These are phyloP conservation scores for Drosophila formosana DNA, from an alignment of 2,888 invertebrate genomes.

Conservation along the genomic window DNA sequence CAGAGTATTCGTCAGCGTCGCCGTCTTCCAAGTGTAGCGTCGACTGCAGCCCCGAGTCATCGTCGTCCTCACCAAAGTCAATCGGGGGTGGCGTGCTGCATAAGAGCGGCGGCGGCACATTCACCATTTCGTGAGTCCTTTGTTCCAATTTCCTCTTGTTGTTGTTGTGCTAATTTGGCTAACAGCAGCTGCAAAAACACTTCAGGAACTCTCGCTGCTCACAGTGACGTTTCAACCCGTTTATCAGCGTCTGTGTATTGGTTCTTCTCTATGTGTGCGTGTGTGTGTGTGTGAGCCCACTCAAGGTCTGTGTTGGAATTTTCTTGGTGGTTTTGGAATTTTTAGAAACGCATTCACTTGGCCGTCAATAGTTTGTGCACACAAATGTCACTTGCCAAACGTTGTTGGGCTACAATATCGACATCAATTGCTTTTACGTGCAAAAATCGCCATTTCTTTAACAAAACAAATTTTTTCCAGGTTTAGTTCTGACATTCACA, in stretches of 20 bases:
- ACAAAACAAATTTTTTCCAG: conserved; percentile 71
- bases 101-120: conserved; percentile 87
- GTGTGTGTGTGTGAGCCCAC: conserved; percentile 51
- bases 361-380: conserved; percentile 4
- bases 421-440: conserved; percentile 39
- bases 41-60: conserved; percentile 84
- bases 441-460: conserved; percentile 64
- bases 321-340: conserved; percentile 37
- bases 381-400: conserved; percentile 28
- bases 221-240: conserved; percentile 64
- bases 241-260: conserved; percentile 48
- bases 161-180: conserved; percentile 49
- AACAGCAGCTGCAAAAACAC: conserved; percentile 60
- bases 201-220: conserved; percentile 48
- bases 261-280: conserved; percentile 25
- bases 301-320: conserved; percentile 80
- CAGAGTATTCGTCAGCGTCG: conserved; percentile 77
- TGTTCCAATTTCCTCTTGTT: conserved; percentile 35
- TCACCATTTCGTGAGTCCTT: conserved; percentile 83
- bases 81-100: conserved; percentile 87
- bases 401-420: conserved; percentile 20
- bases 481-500: conserved; percentile 62
- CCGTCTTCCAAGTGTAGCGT: conserved; percentile 83
- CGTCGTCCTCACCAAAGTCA: conserved; percentile 84
- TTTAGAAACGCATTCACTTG: conserved; percentile 14